Evolutionary conservation across 2,888 invertebrate species (phyloP).

Genomic region (Iselma pallidipennis): DNA sequence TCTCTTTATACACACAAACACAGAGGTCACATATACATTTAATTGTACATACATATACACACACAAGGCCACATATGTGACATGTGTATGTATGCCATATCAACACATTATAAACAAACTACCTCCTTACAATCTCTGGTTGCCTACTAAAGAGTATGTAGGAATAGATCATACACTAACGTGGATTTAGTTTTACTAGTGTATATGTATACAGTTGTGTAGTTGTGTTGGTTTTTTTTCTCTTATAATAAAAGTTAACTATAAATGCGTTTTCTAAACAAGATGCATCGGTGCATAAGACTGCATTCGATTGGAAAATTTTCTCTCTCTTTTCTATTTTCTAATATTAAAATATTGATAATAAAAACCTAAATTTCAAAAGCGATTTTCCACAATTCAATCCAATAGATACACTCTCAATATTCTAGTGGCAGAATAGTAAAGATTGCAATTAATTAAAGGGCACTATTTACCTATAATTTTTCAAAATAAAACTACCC

Average conservation of each 20-base stretch:
- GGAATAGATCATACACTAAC: conserved; percentile 53
- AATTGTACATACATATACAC: conserved; percentile 13
- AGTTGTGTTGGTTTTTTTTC: background rate
- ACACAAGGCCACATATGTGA: conserved; percentile 30
- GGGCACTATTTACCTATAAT: no score
- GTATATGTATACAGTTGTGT: background rate
- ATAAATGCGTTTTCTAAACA: background rate
- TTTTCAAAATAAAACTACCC: no score
- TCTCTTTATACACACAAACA: conserved; percentile 26
- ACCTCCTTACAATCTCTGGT: conserved; percentile 34
- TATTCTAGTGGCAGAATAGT: no score
- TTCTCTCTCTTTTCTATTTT: background rate
- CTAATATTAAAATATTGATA: background rate
- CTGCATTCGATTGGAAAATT: background rate
- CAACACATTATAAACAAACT: conserved; percentile 26
- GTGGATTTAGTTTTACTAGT: conserved; percentile 7
- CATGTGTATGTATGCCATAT: conserved; percentile 30
- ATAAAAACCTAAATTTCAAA: background rate
- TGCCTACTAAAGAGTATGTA: conserved; percentile 53
- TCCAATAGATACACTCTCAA: no score
- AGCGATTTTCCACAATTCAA: background rate
- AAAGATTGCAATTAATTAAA: no score
- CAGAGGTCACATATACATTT: conserved; percentile 27
- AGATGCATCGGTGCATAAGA: background rate
- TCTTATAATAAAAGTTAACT: no score